A percentile compares a stretch with the other conserved stretches of the same genome.
These are phyloP conservation scores for Drosophila murphyi DNA, from an alignment of 1,140 invertebrate genomes.

Conservation along the genomic window DNA sequence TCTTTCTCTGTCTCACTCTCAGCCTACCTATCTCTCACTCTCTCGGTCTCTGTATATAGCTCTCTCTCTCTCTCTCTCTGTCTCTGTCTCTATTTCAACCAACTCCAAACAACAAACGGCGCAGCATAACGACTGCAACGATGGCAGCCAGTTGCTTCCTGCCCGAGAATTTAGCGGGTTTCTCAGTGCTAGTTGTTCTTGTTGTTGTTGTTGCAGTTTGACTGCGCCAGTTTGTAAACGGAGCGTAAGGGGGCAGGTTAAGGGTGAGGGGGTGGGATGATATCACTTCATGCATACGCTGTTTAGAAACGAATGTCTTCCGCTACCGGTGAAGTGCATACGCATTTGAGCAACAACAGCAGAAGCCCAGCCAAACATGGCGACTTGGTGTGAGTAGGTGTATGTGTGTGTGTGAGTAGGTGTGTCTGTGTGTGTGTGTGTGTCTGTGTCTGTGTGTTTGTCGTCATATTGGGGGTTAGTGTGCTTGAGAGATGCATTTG, in stretches of 20 bases:
- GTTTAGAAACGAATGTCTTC: slow-evolving; percentile 59
- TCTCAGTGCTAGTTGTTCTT: slow-evolving; percentile 17
- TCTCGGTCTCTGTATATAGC: background rate
- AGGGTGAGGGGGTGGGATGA: background rate
- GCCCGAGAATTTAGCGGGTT: slow-evolving; percentile 35
- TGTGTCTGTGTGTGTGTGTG: background rate
- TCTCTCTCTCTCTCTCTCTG: background rate
- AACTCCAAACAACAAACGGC: slow-evolving; percentile 37
- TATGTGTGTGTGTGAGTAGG: background rate
- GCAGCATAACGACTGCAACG: slow-evolving; percentile 19
- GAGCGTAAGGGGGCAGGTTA: background rate
- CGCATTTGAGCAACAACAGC: slow-evolving; percentile 55
- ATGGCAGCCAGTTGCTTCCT: slow-evolving; percentile 50
- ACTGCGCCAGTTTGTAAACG: slow-evolving; percentile 39
- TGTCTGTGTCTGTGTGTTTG: background rate
- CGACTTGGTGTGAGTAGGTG: background rate
- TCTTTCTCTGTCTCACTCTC: background rate
- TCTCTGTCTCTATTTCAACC: slow-evolving; percentile 1
- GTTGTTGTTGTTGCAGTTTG: slow-evolving; percentile 31
- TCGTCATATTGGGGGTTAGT: slow-evolving; percentile 18
- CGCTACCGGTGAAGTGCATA: slow-evolving; percentile 57
- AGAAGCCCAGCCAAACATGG: slow-evolving; percentile 9
- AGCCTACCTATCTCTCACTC: background rate
- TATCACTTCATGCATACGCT: slow-evolving; percentile 47
- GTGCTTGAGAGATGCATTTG: slow-evolving; percentile 44